phyloP scores from a whole-genome alignment of 2,888 invertebrate species.

The Pollenia angustigena region DNA sequence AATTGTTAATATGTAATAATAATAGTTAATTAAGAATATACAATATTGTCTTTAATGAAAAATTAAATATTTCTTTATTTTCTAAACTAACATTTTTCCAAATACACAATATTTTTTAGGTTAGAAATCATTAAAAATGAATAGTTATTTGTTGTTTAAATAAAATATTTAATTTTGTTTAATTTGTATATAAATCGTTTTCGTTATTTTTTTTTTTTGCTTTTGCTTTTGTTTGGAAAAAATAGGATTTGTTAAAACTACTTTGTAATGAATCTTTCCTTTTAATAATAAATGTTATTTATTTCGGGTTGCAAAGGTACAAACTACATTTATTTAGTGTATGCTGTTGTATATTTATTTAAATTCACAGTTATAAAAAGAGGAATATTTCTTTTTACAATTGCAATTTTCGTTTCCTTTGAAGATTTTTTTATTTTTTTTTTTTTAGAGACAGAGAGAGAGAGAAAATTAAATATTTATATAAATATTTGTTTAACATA shows the following conservation, averaged over 20 bases:
- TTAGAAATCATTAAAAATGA: slow-evolving; percentile 10
- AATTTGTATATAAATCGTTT: slow-evolving; percentile 14
- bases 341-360: slow-evolving; percentile 50
- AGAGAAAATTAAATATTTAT: slow-evolving; percentile 44
- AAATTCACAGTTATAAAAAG: slow-evolving; percentile 48
- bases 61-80: slow-evolving; percentile 34
- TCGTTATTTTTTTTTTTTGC: background rate
- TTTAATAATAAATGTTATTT: slow-evolving; percentile 30
- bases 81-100: slow-evolving; percentile 7
- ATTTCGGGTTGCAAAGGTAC: slow-evolving; percentile 59
- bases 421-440: slow-evolving; percentile 13
- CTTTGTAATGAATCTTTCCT: slow-evolving; percentile 24
- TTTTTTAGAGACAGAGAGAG: slow-evolving; percentile 27
- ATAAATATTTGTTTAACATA: slow-evolving; percentile 46
- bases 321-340: slow-evolving; percentile 71
- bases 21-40: slow-evolving; percentile 56
- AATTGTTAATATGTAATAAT: slow-evolving; percentile 31
- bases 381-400: slow-evolving; percentile 31
- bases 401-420: slow-evolving; percentile 8
- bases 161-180: background rate
- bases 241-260: slow-evolving; percentile 71
- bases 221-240: slow-evolving; percentile 52
- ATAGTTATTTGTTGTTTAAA: slow-evolving; percentile 10
- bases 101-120: background rate
- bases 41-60: slow-evolving; percentile 69